These are phyloP conservation scores for Thermophis baileyi DNA, from an alignment of 2,113 vertebrate species.

Conservation along the genomic window DNA sequence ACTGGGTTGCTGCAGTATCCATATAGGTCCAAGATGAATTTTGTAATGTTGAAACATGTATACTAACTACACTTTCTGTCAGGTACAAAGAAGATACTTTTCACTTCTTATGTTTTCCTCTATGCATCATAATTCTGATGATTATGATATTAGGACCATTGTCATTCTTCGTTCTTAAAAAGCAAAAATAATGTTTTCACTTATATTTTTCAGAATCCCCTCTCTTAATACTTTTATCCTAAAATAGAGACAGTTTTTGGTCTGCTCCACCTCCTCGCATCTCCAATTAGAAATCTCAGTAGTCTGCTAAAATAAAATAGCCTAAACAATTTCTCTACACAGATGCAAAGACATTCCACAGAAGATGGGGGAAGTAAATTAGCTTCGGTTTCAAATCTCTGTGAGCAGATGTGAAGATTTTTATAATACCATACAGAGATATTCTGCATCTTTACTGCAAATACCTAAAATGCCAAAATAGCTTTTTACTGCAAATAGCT, in stretches of 20 bases:
- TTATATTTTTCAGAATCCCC: background rate
- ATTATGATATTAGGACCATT: background rate
- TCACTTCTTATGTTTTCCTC: background rate
- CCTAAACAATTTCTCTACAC: background rate
- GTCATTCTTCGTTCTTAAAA: background rate
- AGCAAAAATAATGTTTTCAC: background rate
- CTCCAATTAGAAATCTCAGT: background rate
- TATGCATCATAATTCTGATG: background rate
- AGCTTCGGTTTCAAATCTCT: background rate
- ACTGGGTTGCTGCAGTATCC: background rate
- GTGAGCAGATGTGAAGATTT: background rate
- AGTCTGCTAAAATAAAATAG: constrained; percentile 5
- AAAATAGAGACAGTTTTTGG: background rate
- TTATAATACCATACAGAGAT: background rate
- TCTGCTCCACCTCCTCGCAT: background rate
- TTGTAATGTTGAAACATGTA: background rate
- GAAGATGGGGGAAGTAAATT: background rate
- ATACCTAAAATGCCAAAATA: background rate
- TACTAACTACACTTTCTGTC: background rate
- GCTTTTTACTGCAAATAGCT: background rate
- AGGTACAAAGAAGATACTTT: background rate
- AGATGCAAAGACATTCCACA: background rate
- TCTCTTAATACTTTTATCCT: background rate
- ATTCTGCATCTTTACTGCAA: background rate
- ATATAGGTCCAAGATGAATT: background rate